A percentile compares a stretch with the other conserved stretches of the same genome.
Evolutionary conservation across 2,888 invertebrate species (phyloP).

Genomic region (Tipula unca): DNA sequence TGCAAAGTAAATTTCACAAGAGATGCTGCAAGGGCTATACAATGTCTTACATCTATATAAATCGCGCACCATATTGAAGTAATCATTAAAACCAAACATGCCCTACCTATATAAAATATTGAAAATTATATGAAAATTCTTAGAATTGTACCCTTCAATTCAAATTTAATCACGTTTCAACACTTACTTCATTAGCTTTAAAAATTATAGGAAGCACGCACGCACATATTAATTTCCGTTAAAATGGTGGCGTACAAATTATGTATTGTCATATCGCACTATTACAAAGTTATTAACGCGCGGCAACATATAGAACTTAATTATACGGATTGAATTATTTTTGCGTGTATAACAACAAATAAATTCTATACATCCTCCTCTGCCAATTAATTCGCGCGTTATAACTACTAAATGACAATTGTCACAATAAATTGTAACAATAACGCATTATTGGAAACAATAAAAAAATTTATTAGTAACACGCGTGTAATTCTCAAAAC

Average conservation of each 20-base stretch:
- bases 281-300: background rate
- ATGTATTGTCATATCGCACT: background rate
- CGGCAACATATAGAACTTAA: background rate
- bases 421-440: background rate
- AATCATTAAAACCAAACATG: too few relatives aligned
- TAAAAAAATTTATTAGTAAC: background rate
- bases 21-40: too few relatives aligned
- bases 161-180: background rate
- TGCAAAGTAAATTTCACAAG: too few relatives aligned
- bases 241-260: too few relatives aligned
- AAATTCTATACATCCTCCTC: background rate
- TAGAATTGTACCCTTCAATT: background rate
- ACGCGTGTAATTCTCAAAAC: background rate
- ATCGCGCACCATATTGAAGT: too few relatives aligned
- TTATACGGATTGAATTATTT: background rate
- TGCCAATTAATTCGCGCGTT: background rate
- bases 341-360: too few relatives aligned
- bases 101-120: too few relatives aligned
- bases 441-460: conserved; percentile 8
- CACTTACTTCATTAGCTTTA: background rate
- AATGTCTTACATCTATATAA: too few relatives aligned
- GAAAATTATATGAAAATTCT: too few relatives aligned
- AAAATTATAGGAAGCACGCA: background rate
- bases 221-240: background rate
- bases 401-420: background rate